Conservation (phyloP, 23 tunicate genomes). For the Clavelina lepadiformis region DNA sequence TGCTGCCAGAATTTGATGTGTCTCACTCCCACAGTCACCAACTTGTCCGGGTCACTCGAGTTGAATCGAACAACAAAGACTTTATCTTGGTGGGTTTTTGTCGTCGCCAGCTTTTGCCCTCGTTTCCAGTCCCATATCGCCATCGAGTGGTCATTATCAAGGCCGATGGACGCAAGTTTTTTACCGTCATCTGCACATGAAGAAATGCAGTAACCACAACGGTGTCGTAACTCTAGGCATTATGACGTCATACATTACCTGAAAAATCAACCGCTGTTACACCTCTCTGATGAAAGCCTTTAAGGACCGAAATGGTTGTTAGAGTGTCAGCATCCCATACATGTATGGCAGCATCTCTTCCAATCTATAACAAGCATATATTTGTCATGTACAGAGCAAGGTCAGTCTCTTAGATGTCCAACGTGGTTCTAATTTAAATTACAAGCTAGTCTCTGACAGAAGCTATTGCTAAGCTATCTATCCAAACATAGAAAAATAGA, state of each 20-base stretch:
- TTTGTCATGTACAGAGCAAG: too few species aligned
- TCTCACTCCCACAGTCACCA: conserved; percentile 82
- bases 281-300: conserved; percentile 89
- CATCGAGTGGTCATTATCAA: conserved; percentile 90
- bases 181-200: conserved; percentile 64
- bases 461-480: too few species aligned
- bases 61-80: conserved; percentile 65
- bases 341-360: conserved; percentile 77
- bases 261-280: conserved; percentile 83
- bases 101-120: conserved; percentile 76
- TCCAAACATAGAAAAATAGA: too few species aligned
- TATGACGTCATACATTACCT: conserved; percentile 16
- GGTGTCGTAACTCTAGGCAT: neutral
- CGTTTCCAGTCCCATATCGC: conserved; percentile 98
- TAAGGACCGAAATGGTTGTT: conserved; percentile 63
- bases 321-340: conserved; percentile 70
- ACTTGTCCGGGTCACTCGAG: conserved; percentile 35
- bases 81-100: conserved; percentile 87
- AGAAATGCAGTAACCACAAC: neutral
- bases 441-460: too few species aligned
- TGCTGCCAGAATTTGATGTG: conserved; percentile 98
- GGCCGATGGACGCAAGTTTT: conserved; percentile 84
- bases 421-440: too few species aligned
- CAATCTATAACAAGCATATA: conserved; percentile 36
- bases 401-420: too few species aligned